Base-by-base conservation (phyloP, 2,797 vertebrate species). In the Graptemys geographica region DNA sequence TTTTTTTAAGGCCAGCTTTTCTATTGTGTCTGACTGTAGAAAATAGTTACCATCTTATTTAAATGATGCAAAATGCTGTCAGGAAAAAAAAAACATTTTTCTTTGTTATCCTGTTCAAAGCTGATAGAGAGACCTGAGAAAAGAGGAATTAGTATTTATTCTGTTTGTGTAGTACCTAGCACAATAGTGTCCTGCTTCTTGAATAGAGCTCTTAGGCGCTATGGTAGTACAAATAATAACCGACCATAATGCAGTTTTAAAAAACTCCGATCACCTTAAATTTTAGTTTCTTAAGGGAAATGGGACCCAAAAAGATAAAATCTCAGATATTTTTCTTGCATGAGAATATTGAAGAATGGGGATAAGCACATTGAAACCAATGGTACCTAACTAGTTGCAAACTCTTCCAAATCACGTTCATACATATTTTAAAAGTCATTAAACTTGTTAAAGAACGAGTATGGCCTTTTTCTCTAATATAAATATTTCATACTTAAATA, bases 401-500 rank as follows among this genome's bases (percentile, higher is more conserved):
- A 44, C 91, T 95, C 92, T 92, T 72, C 89, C 47, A 83, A 93
- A 80, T 81, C 90, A 44, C 4, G 1, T 79, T 96, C 55, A 87
- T 92, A 57, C 55, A 88, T 94, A 93, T 33, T 10, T 13, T 94
- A 94, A 95, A 96, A 92, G 10, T 92, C 81, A 96, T 97, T 96
- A 87, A 83, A 44, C 49, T 92, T 95, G 94, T 95, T 81, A 90
- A 96, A 96, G 88, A 90, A 91, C 83, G 79, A 96, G 80, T 47
- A 44, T 96, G 72, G 37, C 23, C 87, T 88, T 93, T 78, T 90
- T 94, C 87, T 90, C 83, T 81, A 72, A 7, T 91, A 87, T 98
- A 96, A 97, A 95, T 97, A 96, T 97, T 96, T 96, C 23, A 74
- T 95, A 83, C 83, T 93, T 94, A 90, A 87, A 90, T 88, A 91